phyloP scores from a whole-genome alignment of 2,113 vertebrate species.

The Pelecanoides urinatrix region DNA sequence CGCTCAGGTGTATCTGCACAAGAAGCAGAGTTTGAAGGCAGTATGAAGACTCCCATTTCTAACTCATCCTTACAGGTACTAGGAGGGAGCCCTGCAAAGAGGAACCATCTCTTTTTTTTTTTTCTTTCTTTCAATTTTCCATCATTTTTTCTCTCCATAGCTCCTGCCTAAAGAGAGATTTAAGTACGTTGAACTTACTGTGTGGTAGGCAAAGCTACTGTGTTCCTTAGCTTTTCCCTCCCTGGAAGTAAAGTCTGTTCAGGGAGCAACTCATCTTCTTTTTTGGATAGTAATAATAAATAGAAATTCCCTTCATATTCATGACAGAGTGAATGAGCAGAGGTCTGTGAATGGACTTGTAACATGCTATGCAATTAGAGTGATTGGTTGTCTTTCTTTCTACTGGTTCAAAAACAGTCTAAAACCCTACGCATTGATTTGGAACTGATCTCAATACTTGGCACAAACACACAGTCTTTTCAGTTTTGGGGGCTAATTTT shows the following conservation, averaged over 20 bases:
- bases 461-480: not conserved
- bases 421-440: not conserved
- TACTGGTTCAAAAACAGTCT: not conserved
- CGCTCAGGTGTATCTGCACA: not conserved
- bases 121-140: not conserved
- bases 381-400: not conserved
- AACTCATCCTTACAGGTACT: not conserved
- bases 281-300: not conserved
- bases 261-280: not conserved
- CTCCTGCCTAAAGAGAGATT: not conserved
- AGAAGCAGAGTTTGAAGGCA: not conserved
- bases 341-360: not conserved
- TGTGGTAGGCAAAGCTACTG: not conserved
- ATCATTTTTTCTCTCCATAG: not conserved
- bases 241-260: not conserved
- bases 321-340: not conserved
- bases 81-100: not conserved
- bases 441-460: not conserved
- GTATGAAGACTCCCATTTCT: not conserved
- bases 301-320: not conserved
- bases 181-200: not conserved
- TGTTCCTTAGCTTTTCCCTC: not conserved
- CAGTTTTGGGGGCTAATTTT: not conserved
- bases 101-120: not conserved
- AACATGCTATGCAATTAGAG: not conserved